phyloP scores from a whole-genome alignment of 2,888 invertebrate species.

The Caenorhabditis sp. region DNA sequence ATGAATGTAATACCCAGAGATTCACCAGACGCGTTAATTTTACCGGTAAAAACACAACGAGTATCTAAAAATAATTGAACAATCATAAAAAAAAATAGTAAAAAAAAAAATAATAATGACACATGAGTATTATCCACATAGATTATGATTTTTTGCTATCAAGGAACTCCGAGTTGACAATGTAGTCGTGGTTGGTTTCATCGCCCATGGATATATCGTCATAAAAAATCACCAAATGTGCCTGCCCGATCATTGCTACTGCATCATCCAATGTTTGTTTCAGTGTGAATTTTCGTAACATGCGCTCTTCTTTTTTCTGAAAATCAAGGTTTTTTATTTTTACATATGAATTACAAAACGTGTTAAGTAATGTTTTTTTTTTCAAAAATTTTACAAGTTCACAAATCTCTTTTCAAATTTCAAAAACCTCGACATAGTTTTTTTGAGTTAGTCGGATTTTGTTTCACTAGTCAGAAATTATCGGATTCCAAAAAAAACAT shows the following conservation, averaged over 20 bases:
- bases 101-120: background rate
- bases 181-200: conserved; percentile 12
- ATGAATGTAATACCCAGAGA: background rate
- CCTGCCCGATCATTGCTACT: conserved; percentile 23
- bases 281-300: conserved; percentile 8
- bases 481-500: too few species aligned
- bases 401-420: too few species aligned
- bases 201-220: conserved; percentile 19
- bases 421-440: too few species aligned
- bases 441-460: too few species aligned
- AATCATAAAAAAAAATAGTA: background rate
- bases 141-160: background rate
- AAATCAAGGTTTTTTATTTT: conserved; percentile 1
- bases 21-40: background rate
- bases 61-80: background rate
- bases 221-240: conserved; percentile 34
- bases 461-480: too few species aligned
- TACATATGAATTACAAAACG: too few species aligned
- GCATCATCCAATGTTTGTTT: conserved; percentile 18
- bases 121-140: background rate
- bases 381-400: too few species aligned
- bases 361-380: too few species aligned
- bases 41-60: background rate
- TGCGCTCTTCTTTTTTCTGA: conserved; percentile 22
- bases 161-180: conserved; percentile 12